phyloP scores from a whole-genome alignment of 2,888 invertebrate genomes.

The Vannuccia rotundouncinata region DNA sequence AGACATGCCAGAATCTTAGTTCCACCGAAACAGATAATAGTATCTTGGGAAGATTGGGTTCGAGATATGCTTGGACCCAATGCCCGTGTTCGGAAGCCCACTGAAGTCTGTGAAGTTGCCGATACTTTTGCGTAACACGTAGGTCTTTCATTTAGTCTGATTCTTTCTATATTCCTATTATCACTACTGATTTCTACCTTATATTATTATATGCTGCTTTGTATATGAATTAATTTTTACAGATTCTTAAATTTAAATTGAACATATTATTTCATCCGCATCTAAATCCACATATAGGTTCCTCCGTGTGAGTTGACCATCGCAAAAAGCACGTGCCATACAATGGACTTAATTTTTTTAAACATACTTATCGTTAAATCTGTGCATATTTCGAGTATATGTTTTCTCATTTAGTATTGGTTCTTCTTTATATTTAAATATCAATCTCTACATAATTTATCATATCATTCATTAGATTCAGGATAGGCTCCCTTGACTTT shows the following conservation, averaged over 20 bases:
- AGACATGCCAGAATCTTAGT: conserved; percentile 37
- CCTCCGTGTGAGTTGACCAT: not conserved
- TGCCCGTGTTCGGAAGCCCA: conserved; percentile 36
- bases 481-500: not conserved
- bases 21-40: conserved; percentile 39
- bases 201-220: conserved; percentile 8
- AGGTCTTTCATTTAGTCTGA: conserved; percentile 22
- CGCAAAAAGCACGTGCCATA: not conserved
- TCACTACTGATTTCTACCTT: conserved; percentile 15
- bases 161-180: not conserved
- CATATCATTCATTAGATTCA: conserved; percentile 16
- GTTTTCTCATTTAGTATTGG: not conserved
- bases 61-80: conserved; percentile 38
- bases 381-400: not conserved
- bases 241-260: conserved; percentile 17
- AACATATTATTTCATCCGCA: conserved; percentile 13
- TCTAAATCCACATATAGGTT: conserved; percentile 9
- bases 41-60: conserved; percentile 40
- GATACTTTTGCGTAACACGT: conserved; percentile 2
- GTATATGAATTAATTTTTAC: conserved; percentile 22
- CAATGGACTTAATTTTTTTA: not conserved
- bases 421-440: not conserved
- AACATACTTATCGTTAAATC: not conserved
- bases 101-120: conserved; percentile 35
- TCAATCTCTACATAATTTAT: not conserved